Conservation (phyloP, 2,113 vertebrate species). For the Bambusicola thoracicus region DNA sequence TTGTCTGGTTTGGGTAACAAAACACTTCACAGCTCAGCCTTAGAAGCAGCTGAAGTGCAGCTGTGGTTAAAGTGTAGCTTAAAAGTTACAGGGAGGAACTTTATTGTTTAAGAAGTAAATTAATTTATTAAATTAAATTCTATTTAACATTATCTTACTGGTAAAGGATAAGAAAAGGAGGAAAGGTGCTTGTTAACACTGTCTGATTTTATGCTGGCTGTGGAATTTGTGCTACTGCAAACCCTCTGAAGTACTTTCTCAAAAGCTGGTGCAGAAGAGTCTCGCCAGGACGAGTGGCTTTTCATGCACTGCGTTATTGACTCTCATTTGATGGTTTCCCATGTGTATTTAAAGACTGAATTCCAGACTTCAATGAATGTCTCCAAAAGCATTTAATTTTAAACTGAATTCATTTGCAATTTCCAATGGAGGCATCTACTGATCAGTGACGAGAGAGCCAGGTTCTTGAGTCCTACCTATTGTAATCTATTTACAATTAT, state of each 20-base stretch:
- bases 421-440: conserved; percentile 45
- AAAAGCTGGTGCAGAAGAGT: conserved; percentile 48
- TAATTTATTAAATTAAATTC: neutral
- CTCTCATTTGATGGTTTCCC: conserved; percentile 67
- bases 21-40: neutral
- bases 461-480: conserved; percentile 26
- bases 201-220: neutral
- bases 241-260: conserved; percentile 59
- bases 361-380: conserved; percentile 65
- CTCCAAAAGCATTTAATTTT: conserved; percentile 64
- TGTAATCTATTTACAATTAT: conserved; percentile 1
- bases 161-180: conserved; percentile 21
- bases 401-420: conserved; percentile 65
- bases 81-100: neutral
- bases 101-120: neutral
- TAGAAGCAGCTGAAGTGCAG: neutral
- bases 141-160: neutral
- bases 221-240: conserved; percentile 59
- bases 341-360: conserved; percentile 72
- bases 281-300: conserved; percentile 68
- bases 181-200: neutral
- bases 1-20: neutral
- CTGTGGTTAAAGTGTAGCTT: neutral
- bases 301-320: conserved; percentile 65
- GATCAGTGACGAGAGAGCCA: conserved; percentile 40